Conservation (phyloP, 2,888 invertebrate genomes). For the Choreutis nemorana region DNA sequence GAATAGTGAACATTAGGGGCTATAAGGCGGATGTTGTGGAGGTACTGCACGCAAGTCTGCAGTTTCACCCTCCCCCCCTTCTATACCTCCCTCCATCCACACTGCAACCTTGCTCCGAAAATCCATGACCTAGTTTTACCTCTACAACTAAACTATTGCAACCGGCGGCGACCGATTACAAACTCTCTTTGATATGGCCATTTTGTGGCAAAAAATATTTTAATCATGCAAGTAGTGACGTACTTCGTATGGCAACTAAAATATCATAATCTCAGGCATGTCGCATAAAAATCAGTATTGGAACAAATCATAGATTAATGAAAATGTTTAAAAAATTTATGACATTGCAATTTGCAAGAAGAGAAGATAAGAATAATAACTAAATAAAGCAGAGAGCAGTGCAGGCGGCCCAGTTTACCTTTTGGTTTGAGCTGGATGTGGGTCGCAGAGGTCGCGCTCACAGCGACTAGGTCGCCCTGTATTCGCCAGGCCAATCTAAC, state of each 20-base stretch:
- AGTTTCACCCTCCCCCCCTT: too few species aligned
- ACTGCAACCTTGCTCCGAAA: constrained; percentile 58
- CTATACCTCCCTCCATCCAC: constrained; percentile 28
- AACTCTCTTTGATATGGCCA: constrained; percentile 29
- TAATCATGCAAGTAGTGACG: too few species aligned
- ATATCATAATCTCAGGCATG: too few species aligned
- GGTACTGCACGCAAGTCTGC: constrained; percentile 32
- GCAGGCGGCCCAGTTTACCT: constrained; percentile 50
- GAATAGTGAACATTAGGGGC: constrained; percentile 36
- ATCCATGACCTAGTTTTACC: constrained; percentile 57
- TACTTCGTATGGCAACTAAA: too few species aligned
- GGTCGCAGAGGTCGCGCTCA: constrained; percentile 25
- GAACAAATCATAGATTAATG: too few species aligned
- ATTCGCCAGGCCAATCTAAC: constrained; percentile 35
- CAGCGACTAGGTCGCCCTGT: constrained; percentile 31
- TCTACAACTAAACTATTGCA: constrained; percentile 49
- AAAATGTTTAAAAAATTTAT: too few species aligned
- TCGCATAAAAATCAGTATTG: too few species aligned
- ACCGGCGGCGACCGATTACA: constrained; percentile 41
- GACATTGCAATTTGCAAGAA: too few species aligned
- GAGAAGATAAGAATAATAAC: too few species aligned
- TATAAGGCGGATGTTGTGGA: constrained; percentile 51
- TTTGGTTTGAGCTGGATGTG: constrained; percentile 29
- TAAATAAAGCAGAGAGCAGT: too few species aligned
- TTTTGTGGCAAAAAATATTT: too few species aligned